Conservation (phyloP, 2,797 vertebrate species). For the Dicrostonyx torquatus region DNA sequence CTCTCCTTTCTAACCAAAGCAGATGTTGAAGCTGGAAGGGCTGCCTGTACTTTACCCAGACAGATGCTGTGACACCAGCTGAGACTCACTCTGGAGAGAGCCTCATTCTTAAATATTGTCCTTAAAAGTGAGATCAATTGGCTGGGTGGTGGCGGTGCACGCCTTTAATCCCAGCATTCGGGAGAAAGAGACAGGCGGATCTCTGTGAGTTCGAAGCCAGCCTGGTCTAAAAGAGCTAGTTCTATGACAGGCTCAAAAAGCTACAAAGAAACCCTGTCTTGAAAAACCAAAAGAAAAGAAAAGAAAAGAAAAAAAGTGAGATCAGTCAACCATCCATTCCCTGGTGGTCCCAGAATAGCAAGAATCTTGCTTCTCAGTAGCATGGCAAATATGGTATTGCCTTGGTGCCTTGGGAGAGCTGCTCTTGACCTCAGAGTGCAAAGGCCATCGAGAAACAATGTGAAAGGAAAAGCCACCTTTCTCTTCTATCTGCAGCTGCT, state of each 20-base stretch:
- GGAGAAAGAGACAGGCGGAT: too few species aligned
- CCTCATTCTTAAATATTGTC: slow-evolving; percentile 67
- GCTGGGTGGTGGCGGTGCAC: too few species aligned
- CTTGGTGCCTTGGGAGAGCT: background rate
- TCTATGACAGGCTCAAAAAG: too few species aligned
- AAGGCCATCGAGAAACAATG: rapidly evolving
- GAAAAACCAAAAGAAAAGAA: too few species aligned
- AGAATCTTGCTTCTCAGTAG: background rate
- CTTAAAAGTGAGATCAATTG: slow-evolving; percentile 60
- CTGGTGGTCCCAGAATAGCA: slow-evolving; percentile 76
- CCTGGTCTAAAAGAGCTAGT: too few species aligned
- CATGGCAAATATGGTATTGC: rapidly evolving
- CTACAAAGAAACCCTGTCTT: too few species aligned
- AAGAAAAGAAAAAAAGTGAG: too few species aligned
- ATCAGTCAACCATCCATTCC: background rate
- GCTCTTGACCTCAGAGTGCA: rapidly evolving
- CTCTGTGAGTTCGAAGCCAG: too few species aligned
- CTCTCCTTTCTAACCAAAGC: slow-evolving; percentile 39
- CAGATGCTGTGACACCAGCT: slow-evolving; percentile 10
- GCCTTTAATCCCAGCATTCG: too few species aligned
- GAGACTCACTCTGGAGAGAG: slow-evolving; percentile 62
- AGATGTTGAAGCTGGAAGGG: background rate
- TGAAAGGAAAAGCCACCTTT: background rate
- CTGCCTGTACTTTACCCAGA: slow-evolving; percentile 39
- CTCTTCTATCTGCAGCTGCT: background rate